Conservation (phyloP, 2,113 vertebrate species). For the Glaucidium brasilianum region DNA sequence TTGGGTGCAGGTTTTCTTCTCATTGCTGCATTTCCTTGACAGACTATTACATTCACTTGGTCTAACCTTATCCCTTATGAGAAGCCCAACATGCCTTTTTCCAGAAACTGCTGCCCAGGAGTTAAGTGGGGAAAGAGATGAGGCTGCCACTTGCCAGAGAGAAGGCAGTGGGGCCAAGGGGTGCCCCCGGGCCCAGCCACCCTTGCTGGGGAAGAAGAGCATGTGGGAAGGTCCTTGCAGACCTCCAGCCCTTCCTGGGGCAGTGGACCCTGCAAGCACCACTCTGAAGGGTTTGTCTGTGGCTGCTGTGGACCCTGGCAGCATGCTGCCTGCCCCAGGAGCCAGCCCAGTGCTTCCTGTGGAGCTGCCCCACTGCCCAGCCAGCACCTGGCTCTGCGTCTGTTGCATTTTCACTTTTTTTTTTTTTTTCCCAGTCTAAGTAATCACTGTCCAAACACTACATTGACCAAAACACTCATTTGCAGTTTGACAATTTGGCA, state of each 20-base stretch:
- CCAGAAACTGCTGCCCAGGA: background rate
- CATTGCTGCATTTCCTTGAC: background rate
- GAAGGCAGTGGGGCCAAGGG: too few species aligned
- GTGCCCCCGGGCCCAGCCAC: rapidly evolving
- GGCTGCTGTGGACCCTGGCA: background rate
- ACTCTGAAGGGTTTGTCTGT: background rate
- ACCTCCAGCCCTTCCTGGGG: background rate
- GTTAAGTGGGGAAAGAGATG: rapidly evolving
- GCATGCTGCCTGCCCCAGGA: rapidly evolving
- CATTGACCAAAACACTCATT: background rate
- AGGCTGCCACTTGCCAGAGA: background rate
- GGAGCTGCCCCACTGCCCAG: background rate
- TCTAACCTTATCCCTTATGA: background rate
- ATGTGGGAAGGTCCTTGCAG: background rate
- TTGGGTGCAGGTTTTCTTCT: background rate
- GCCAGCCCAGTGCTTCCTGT: too few species aligned
- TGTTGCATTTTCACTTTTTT: background rate
- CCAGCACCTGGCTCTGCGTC: background rate
- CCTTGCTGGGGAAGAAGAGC: background rate
- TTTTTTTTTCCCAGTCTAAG: background rate
- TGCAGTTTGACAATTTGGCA: background rate
- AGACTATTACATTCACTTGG: background rate
- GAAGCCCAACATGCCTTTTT: background rate
- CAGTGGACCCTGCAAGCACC: background rate
- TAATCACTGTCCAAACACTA: background rate